Base-by-base conservation (phyloP, 2,888 invertebrate genomes). In the Andrena fulva region DNA sequence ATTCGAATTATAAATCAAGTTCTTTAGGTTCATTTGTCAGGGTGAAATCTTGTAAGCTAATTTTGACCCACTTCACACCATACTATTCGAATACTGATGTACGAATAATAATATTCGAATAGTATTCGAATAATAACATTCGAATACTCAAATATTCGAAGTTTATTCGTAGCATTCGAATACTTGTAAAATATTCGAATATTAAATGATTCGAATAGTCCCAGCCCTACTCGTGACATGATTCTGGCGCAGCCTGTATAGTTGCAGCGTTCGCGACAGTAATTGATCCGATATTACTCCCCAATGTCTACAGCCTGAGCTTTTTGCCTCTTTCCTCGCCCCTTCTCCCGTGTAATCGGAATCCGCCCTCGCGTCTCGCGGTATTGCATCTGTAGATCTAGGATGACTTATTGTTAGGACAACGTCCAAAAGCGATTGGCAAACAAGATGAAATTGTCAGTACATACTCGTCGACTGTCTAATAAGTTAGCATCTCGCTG, bases 401-500 rank as follows among this genome's bases (percentile, higher is more conserved):
- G 72, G 27, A 79, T 63, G 64, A 27, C 77, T 59, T 60, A 82
- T 60, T 42, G 42, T 33, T 56, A 33, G 50, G 70, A 77, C 76
- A 74, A 76, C 42, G 54, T 67, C 62, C 73, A 59, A 69, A 69
- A 82, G 75, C 67, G 69, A 74, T 83, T 54, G 69, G 63, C 54
- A 82, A 85, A 74, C 64, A 63, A 20, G 75, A 64, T 77, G 56
- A 59, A 68, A 67, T 42, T 64, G 42, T 75, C 24, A 66, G 20
- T 73, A 42, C 42, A 42, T 42, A 64, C 29, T 67, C 59, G 62
- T 52, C 29, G 20, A 69, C 50, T 35, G 66, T 50, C 59, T 77
- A 69, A 77, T 77, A 59, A 48, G 70, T 24, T 81, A 63, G 48
- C 59, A 42, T 59, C 33, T 24, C 33, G 54, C 62, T 56, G 56